These are phyloP conservation scores for Vesta saturnalis DNA, from an alignment of 2,888 invertebrate genomes.

Conservation along the genomic window DNA sequence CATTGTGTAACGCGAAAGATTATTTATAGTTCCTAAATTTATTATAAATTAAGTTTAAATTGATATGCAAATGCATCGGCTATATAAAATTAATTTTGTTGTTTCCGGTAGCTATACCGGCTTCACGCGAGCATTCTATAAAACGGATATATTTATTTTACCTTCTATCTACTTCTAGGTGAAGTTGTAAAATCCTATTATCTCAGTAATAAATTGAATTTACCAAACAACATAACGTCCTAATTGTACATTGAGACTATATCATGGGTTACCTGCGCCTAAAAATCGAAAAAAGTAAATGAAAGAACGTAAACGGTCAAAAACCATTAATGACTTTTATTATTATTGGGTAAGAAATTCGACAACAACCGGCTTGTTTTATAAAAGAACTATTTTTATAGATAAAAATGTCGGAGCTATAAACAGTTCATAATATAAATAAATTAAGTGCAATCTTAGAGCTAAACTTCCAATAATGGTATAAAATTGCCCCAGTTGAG, in stretches of 20 bases:
- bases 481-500: conserved; percentile 21
- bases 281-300: conserved; percentile 10
- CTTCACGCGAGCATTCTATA: too few relatives aligned
- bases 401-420: conserved; percentile 21
- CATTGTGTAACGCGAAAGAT: conserved; percentile 2
- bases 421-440: conserved; percentile 20
- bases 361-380: conserved; percentile 17
- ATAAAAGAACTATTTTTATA: conserved; percentile 27
- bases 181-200: not conserved
- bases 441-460: conserved; percentile 18
- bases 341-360: conserved; percentile 24
- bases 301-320: conserved; percentile 7
- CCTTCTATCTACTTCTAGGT: too few relatives aligned
- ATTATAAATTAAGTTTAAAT: not conserved
- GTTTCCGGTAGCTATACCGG: conserved; percentile 1
- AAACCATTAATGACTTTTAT: conserved; percentile 31
- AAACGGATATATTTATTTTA: too few relatives aligned
- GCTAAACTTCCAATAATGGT: conserved; percentile 17
- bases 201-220: not conserved
- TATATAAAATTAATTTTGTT: conserved; percentile 10
- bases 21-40: conserved; percentile 6
- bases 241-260: not conserved
- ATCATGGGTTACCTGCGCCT: not conserved
- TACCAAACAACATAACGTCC: not conserved
- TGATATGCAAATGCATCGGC: conserved; percentile 7